Conservation (phyloP, 2,888 invertebrate species). For the Eulithis testata region DNA sequence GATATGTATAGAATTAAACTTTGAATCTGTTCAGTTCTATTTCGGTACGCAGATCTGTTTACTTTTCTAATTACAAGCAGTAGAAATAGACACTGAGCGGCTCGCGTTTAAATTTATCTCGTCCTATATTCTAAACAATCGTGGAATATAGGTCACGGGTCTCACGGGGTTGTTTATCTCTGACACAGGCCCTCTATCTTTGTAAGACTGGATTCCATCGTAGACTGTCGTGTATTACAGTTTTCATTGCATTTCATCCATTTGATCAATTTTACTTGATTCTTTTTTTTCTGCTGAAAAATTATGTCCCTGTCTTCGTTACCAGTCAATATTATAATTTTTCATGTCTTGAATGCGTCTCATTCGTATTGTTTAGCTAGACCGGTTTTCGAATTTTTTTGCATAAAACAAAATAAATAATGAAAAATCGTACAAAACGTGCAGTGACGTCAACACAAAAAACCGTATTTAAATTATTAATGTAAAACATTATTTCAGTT, state of each 20-base stretch:
- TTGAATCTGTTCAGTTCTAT: slow-evolving; percentile 58
- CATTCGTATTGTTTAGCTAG: neutral
- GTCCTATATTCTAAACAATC: slow-evolving; percentile 73
- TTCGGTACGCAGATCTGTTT: slow-evolving; percentile 63
- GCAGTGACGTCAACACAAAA: no score
- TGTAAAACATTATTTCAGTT: no score
- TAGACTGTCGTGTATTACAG: slow-evolving; percentile 3
- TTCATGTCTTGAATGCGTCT: neutral
- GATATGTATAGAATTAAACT: slow-evolving; percentile 33
- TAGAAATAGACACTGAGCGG: slow-evolving; percentile 69
- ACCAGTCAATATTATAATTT: neutral
- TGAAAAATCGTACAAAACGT: no score
- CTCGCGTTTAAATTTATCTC: slow-evolving; percentile 74
- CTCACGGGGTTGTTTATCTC: slow-evolving; percentile 51
- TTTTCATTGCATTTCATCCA: slow-evolving; percentile 8
- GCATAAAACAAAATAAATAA: no score
- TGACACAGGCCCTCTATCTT: slow-evolving; percentile 38
- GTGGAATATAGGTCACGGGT: slow-evolving; percentile 67
- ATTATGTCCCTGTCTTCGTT: neutral
- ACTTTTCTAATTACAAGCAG: slow-evolving; percentile 71
- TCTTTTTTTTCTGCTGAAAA: neutral
- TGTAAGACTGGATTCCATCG: slow-evolving; percentile 15
- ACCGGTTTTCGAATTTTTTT: no score
- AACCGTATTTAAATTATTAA: no score
- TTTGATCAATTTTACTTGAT: slow-evolving; percentile 5